Evolutionary conservation across 1,140 invertebrate species (phyloP), one percentile per base, ranked within the genome.

Genomic region (Neodiprion virginianus): DNA sequence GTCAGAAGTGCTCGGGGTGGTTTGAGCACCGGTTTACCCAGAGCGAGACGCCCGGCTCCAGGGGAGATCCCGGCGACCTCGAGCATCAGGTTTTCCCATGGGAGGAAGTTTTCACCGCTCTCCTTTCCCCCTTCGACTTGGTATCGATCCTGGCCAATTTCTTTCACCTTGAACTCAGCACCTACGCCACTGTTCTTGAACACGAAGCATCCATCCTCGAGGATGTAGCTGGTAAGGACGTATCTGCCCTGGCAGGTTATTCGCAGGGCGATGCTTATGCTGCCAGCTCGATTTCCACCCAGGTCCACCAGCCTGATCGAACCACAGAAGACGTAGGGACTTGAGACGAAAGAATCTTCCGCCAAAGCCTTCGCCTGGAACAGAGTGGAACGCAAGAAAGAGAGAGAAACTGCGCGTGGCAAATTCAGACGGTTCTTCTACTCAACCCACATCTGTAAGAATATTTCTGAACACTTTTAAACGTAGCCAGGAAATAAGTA

Each of bases 201-300:
- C 8, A 74, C 28, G 50, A 74, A 74, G 8, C 28, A 70, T 17
- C 49, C 69, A 11, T 11, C 10, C 11, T 48, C 74, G 21, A 74
- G 69, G 10, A 53, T 47, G 21, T 50, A 74, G 21, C 53, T 71
- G 17, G 69, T 68, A 12, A 71, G 53, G 28, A 74, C 69, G 12
- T 77, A 79, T 75, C 68, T 78, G 73, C 77, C 79, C 8, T 77
- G 21, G 67, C 74, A 73, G 12, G 23, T 68, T 8, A 79, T 4
- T 12, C 71, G 69, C n/a, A 79, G 48, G 0, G 65, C 69, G 4
- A 75, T 40, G 12, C 47, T 69, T 10, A 79, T 3, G 7, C 71
- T 11, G 0, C 80, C 80, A 1, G 79, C 74, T 12, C 72, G 72
- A 72, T 71, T 80, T 3, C 61, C 21, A 1, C 80, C 79, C 65